These are phyloP conservation scores for Tromatobia lineatoria DNA, from an alignment of 2,888 invertebrate species.

Conservation along the genomic window DNA sequence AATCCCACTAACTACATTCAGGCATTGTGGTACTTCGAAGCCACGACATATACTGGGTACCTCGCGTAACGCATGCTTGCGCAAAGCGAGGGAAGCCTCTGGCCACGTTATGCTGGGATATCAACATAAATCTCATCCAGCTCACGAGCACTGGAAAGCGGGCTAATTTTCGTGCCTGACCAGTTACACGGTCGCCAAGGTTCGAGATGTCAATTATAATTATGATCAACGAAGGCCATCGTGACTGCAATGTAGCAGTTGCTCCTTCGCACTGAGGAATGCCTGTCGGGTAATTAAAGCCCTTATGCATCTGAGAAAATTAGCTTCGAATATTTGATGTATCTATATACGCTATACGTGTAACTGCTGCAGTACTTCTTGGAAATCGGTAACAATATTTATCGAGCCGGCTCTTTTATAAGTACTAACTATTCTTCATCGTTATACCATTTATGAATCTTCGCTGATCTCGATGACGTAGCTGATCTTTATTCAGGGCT, in stretches of 20 bases:
- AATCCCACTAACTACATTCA: constrained; percentile 20
- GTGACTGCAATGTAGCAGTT: background rate
- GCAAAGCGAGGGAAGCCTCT: background rate
- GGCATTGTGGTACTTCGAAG: constrained; percentile 4
- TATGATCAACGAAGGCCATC: constrained; percentile 54
- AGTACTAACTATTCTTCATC: constrained; percentile 60
- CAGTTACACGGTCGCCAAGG: constrained; percentile 53
- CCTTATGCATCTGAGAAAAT: constrained; percentile 43
- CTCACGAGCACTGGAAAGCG: constrained; percentile 5
- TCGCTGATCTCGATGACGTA: constrained; percentile 63
- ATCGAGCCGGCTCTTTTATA: constrained; percentile 20
- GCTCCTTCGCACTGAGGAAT: constrained; percentile 40
- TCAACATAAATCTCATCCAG: constrained; percentile 51
- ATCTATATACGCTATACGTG: constrained; percentile 1
- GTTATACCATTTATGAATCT: constrained; percentile 67
- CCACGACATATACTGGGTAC: background rate
- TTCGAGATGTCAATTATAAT: constrained; percentile 60
- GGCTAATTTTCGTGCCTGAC: constrained; percentile 59
- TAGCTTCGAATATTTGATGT: constrained; percentile 45
- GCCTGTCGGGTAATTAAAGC: constrained; percentile 50
- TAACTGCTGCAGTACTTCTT: constrained; percentile 30
- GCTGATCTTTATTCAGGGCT: constrained; percentile 62
- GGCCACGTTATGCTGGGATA: constrained; percentile 29
- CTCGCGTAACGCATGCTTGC: constrained; percentile 15
- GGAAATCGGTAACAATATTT: constrained; percentile 49